Conservation (phyloP, 2,888 invertebrate genomes). For the Drosophila formosana region DNA sequence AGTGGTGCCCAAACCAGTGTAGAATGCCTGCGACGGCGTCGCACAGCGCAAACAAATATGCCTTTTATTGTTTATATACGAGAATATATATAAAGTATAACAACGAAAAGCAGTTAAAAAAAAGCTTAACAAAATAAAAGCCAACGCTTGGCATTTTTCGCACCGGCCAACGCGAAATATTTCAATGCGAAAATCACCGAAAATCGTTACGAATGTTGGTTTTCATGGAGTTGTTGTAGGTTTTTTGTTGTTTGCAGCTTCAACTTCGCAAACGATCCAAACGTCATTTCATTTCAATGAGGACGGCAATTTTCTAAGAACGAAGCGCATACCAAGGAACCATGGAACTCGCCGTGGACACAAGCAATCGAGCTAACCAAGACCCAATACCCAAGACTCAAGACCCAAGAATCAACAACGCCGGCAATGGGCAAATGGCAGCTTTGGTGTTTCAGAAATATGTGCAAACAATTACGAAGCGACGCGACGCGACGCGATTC, state of each 20-base stretch:
- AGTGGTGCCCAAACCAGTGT: slow-evolving; percentile 42
- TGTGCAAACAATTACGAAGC: slow-evolving; percentile 77
- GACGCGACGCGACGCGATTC: slow-evolving; percentile 6
- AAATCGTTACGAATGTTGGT: slow-evolving; percentile 63
- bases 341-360: slow-evolving; percentile 33
- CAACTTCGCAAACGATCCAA: slow-evolving; percentile 46
- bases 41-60: slow-evolving; percentile 72
- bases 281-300: slow-evolving; percentile 77
- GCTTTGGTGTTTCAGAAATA: slow-evolving; percentile 78
- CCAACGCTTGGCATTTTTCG: slow-evolving; percentile 69
- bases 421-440: slow-evolving; percentile 62
- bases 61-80: slow-evolving; percentile 74
- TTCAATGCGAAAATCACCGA: slow-evolving; percentile 79
- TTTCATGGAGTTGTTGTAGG: slow-evolving; percentile 23
- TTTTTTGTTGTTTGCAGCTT: slow-evolving; percentile 1
- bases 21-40: slow-evolving; percentile 15
- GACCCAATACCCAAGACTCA: not conserved
- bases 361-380: slow-evolving; percentile 47
- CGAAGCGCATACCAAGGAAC: slow-evolving; percentile 74
- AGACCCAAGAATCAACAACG: slow-evolving; percentile 22
- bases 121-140: slow-evolving; percentile 26
- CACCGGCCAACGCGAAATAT: slow-evolving; percentile 72
- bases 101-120: slow-evolving; percentile 5
- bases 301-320: slow-evolving; percentile 80
- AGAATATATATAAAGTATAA: slow-evolving; percentile 11